A percentile compares a stretch with the other conserved stretches of the same genome.
Conservation (phyloP, 2,113 vertebrate species). For the Amblyornis subalaris region DNA sequence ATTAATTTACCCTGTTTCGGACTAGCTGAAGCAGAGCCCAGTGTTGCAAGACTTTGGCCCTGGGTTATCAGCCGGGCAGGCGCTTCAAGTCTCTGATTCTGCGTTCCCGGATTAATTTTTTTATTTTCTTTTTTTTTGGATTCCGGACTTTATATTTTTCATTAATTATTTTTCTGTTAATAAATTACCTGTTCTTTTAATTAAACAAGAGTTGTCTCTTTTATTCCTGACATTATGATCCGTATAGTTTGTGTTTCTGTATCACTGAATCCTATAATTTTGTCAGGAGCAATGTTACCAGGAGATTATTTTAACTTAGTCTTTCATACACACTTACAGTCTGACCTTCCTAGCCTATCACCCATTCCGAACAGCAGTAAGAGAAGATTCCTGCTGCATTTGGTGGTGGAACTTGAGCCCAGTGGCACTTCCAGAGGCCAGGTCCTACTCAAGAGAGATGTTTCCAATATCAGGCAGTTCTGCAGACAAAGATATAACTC, state of each 20-base stretch:
- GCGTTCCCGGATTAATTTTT: no score
- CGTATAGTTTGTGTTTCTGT: neutral
- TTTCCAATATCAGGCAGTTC: neutral
- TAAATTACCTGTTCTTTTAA: no score
- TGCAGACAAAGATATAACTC: neutral
- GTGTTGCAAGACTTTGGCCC: no score
- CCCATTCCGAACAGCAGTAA: neutral
- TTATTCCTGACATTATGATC: no score
- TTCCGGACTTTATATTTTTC: no score
- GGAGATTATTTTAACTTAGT: neutral
- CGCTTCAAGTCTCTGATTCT: no score
- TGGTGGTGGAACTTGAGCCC: neutral
- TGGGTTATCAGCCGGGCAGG: no score
- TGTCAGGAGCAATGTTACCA: neutral
- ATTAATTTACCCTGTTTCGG: no score
- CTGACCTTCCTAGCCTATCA: neutral
- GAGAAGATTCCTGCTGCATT: neutral
- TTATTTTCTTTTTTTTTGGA: no score
- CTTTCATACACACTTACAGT: neutral
- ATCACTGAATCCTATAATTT: neutral
- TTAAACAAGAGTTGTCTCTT: no score
- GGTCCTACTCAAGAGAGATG: neutral
- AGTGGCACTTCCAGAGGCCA: neutral
- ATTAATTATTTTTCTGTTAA: no score
- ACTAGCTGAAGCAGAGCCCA: no score